These are phyloP conservation scores for Hemiscyllium ocellatum DNA, from an alignment of 2,113 vertebrate genomes.

Conservation along the genomic window DNA sequence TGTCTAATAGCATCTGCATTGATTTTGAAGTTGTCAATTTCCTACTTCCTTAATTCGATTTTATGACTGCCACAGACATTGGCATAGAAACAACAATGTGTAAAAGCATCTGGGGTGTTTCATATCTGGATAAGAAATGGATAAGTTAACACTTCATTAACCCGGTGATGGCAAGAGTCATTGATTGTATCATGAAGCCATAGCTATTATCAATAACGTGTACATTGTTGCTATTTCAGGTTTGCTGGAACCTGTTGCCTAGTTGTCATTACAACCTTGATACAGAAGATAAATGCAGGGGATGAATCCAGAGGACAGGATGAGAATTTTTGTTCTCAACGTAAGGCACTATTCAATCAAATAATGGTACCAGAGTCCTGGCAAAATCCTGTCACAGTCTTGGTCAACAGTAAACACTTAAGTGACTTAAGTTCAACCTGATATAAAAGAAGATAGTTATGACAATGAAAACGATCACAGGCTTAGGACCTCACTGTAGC, in stretches of 20 bases:
- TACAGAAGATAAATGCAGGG: neutral
- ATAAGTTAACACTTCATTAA: neutral
- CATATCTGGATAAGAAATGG: neutral
- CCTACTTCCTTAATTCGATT: neutral
- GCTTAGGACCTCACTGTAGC: neutral
- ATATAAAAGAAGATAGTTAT: neutral
- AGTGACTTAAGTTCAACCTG: neutral
- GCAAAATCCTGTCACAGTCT: neutral
- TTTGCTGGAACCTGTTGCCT: neutral
- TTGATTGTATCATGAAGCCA: neutral
- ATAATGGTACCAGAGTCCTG: neutral
- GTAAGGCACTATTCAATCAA: neutral
- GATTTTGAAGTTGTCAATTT: neutral
- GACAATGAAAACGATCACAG: neutral
- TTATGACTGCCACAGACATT: neutral
- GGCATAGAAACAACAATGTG: neutral
- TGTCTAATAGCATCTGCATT: neutral
- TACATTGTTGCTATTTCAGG: neutral
- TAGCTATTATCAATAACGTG: neutral
- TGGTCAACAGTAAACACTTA: neutral
- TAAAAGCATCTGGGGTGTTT: neutral
- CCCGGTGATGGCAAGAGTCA: neutral
- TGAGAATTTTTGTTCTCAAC: neutral
- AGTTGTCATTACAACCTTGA: neutral
- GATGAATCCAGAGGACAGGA: neutral